phyloP scores from a whole-genome alignment of 2,888 invertebrate genomes.

The Chrysodeixis includens region DNA sequence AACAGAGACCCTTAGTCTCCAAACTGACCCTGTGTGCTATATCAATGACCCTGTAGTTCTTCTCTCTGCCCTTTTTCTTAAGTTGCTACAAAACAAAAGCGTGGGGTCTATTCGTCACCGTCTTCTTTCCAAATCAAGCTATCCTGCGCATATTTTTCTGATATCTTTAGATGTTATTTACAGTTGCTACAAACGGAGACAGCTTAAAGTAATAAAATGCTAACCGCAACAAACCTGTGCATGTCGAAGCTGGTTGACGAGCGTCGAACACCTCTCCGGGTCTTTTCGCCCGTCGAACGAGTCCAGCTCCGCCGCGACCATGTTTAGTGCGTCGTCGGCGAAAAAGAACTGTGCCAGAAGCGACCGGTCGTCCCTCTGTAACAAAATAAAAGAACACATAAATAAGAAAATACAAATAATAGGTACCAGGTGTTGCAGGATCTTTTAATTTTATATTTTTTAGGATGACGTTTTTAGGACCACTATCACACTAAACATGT shows the following conservation, averaged over 20 bases:
- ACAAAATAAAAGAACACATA: slow-evolving; percentile 64
- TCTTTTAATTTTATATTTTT: no score
- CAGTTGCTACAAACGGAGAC: neutral
- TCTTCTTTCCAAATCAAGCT: no score
- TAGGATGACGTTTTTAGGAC: no score
- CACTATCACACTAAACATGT: no score
- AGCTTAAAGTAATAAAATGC: slow-evolving; percentile 1
- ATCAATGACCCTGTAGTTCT: no score
- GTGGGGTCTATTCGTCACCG: no score
- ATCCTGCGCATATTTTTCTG: no score
- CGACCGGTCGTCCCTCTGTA: slow-evolving; percentile 97
- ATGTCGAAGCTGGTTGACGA: slow-evolving; percentile 98
- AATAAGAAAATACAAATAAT: neutral
- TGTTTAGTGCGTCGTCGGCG: slow-evolving; percentile 98
- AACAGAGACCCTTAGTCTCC: no score
- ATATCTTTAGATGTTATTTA: neutral
- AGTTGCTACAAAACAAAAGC: no score
- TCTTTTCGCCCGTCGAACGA: slow-evolving; percentile 99
- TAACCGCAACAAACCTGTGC: slow-evolving; percentile 91
- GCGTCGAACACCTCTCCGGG: slow-evolving; percentile 97
- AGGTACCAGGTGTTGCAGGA: no score
- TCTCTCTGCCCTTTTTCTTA: no score
- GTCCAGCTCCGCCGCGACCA: slow-evolving; percentile 98
- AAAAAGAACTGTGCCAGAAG: slow-evolving; percentile 98
- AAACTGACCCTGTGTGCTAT: no score